Evolutionary conservation across 2,888 invertebrate genomes (phyloP).

Genomic region (Heliconius hortense): DNA sequence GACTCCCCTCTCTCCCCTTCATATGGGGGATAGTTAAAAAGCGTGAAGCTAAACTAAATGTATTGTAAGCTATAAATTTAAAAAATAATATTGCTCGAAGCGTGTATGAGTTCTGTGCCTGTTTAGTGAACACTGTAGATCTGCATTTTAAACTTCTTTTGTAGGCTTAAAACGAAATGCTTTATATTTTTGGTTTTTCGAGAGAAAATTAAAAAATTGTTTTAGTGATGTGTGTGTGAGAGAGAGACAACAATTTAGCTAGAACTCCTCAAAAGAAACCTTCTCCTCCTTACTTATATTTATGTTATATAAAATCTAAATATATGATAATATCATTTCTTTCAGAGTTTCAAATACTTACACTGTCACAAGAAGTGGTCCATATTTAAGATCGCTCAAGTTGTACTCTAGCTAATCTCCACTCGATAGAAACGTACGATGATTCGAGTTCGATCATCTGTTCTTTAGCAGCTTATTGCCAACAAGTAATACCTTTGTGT

Average conservation of each 20-base stretch:
- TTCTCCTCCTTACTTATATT: too few relatives aligned
- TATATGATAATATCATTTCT: too few relatives aligned
- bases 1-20: too few relatives aligned
- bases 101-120: too few relatives aligned
- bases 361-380: background rate
- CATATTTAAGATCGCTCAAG: slow-evolving; percentile 9
- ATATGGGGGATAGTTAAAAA: too few relatives aligned
- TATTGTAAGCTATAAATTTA: too few relatives aligned
- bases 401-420: background rate
- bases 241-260: background rate
- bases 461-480: slow-evolving; percentile 8
- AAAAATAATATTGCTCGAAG: too few relatives aligned
- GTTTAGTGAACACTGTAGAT: background rate
- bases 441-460: background rate
- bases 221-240: background rate
- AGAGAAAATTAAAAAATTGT: too few relatives aligned
- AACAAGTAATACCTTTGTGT: background rate
- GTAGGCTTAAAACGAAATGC: background rate
- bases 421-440: slow-evolving; percentile 4
- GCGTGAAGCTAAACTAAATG: too few relatives aligned
- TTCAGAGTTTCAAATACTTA: too few relatives aligned
- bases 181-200: slow-evolving; percentile 2
- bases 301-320: too few relatives aligned
- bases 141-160: background rate
- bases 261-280: too few relatives aligned